Evolutionary conservation across 2,797 vertebrate species (phyloP), one percentile per base, ranked within the genome.

Genomic region (Spinus olivaceus): DNA sequence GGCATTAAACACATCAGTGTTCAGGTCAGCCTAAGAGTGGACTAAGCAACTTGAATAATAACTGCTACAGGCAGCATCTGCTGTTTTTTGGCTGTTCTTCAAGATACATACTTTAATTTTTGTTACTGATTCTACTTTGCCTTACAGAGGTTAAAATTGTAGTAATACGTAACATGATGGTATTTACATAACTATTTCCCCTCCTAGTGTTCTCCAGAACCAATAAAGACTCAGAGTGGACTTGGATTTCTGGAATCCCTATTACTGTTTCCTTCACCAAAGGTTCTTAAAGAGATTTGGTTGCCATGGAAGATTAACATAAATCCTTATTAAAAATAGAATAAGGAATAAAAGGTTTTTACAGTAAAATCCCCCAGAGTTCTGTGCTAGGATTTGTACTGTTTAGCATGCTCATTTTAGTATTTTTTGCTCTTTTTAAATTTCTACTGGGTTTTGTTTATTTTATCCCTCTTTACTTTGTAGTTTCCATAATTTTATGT

Each of bases 251-350:
- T 92, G 63, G 28, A 86, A 86, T 81, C 41, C 53, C 50, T 79
- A 37, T 76, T 57, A 79, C 70, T 33, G 14, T 76, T 93, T 84
- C 41, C 32, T 92, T 86, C 50, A 50, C 35, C 50, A 65, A 61
- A 89, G 59, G 63, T 74, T 93, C 81, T 86, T 93, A 86, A 94
- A 71, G 86, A 83, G 91, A 94, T 86, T 84, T 86, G 33, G 78
- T 81, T 93, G 81, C 66, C 39, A 69, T 79, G 74, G 74, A 84
- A 87, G 89, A 94, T 92, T 88, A 86, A 73, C 9, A 5, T 42
- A 94, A 94, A 91, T 81, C 88, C 81, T 73, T 89, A 89, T 94
- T 90, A 86, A 92, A 88, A 92, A 73, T 17, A 82, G 76, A 92
- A 80, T 73, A 59, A 87, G 64, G 22, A 91, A 76, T 92, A 77